These are phyloP conservation scores for Pogonus chalceus DNA, from an alignment of 1,140 invertebrate genomes.

Conservation along the genomic window DNA sequence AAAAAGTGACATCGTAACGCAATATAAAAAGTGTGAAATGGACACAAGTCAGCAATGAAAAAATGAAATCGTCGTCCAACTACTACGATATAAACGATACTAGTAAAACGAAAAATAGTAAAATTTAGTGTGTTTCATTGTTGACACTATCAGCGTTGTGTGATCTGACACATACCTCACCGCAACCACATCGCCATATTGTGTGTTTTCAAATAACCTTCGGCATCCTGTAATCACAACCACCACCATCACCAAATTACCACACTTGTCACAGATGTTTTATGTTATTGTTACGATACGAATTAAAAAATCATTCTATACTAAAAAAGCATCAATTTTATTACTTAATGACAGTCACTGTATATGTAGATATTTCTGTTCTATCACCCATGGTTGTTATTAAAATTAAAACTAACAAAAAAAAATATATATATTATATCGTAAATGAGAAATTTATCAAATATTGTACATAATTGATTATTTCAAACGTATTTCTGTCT, in stretches of 20 bases:
- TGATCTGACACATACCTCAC: not conserved
- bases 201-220: not conserved
- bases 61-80: not conserved
- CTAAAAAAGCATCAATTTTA: not conserved
- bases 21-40: not conserved
- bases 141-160: not conserved
- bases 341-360: not conserved
- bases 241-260: not conserved
- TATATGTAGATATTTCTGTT: constrained; percentile 1
- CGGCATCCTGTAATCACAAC: too few relatives aligned
- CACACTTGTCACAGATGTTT: not conserved
- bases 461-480: constrained; percentile 5
- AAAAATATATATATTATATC: too few relatives aligned
- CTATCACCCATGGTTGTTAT: constrained; percentile 2
- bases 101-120: not conserved
- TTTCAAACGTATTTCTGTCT: constrained; percentile 5
- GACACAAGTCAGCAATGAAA: not conserved
- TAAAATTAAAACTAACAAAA: not conserved
- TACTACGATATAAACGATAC: not conserved
- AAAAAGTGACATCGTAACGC: too few relatives aligned
- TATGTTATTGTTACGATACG: not conserved
- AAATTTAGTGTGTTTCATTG: constrained; percentile 2
- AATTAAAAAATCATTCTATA: not conserved
- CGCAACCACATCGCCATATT: not conserved
- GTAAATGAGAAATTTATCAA: constrained; percentile 5